Conservation (phyloP, 1,140 invertebrate genomes). For the Brachionus manjavacas region DNA sequence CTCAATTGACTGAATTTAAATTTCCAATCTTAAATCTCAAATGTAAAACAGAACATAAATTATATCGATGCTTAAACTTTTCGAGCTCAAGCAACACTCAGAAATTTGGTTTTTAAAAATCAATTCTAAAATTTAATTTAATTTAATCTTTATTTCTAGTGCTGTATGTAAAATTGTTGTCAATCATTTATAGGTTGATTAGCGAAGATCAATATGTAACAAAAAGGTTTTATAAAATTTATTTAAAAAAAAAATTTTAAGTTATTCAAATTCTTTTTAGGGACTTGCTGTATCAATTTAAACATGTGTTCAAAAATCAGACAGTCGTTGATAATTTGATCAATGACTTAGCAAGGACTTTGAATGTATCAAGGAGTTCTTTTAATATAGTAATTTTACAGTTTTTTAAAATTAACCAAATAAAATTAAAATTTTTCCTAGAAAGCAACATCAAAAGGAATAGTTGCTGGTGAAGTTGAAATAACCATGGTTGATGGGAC, state of each 20-base stretch:
- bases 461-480: neutral
- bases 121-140: neutral
- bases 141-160: neutral
- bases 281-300: constrained; percentile 22
- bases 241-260: neutral
- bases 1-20: neutral
- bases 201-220: neutral
- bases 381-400: neutral
- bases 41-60: neutral
- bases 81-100: neutral
- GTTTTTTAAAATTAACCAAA: neutral
- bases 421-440: neutral
- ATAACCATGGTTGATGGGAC: neutral
- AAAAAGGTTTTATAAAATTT: neutral
- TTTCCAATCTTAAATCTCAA: neutral
- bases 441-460: constrained; percentile 8
- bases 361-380: neutral
- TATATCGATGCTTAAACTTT: neutral
- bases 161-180: constrained; percentile 7
- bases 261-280: neutral
- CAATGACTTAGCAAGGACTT: neutral
- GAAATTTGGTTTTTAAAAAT: neutral
- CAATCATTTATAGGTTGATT: constrained; percentile 18
- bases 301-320: constrained; percentile 26
- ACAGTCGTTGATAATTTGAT: neutral